Conservation (phyloP, 1,140 invertebrate genomes). For the Megathymus violae region DNA sequence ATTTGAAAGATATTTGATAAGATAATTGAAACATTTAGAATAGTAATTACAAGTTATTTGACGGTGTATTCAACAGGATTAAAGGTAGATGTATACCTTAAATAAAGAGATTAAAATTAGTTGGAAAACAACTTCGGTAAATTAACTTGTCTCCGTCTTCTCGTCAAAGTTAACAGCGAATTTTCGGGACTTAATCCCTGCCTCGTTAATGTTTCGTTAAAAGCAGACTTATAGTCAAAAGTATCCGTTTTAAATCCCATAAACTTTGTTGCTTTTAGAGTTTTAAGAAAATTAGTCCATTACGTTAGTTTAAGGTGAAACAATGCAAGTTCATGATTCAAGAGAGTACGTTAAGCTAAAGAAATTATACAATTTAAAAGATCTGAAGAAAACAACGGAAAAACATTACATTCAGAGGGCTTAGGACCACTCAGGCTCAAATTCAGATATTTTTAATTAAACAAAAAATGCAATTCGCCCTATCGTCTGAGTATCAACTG, state of each 20-base stretch:
- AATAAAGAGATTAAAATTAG: neutral
- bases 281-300: neutral
- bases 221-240: constrained; percentile 34
- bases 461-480: no score
- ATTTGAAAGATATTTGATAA: no score
- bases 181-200: constrained; percentile 29
- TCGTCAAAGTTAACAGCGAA: constrained; percentile 26
- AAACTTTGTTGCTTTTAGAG: neutral
- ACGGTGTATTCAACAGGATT: neutral
- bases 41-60: no score
- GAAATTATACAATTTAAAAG: neutral
- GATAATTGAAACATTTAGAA: no score
- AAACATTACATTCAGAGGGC: no score
- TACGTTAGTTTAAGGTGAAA: neutral
- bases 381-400: no score
- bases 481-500: no score
- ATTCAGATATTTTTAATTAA: no score
- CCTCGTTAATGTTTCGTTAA: constrained; percentile 21
- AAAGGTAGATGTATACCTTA: neutral
- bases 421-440: no score
- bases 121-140: constrained; percentile 2
- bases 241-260: constrained; percentile 11
- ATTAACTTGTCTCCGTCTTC: constrained; percentile 4
- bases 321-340: neutral
- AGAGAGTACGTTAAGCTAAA: neutral